Evolutionary conservation across 2,797 vertebrate species (phyloP).

Genomic region (Acrocephalus scirpaceus): DNA sequence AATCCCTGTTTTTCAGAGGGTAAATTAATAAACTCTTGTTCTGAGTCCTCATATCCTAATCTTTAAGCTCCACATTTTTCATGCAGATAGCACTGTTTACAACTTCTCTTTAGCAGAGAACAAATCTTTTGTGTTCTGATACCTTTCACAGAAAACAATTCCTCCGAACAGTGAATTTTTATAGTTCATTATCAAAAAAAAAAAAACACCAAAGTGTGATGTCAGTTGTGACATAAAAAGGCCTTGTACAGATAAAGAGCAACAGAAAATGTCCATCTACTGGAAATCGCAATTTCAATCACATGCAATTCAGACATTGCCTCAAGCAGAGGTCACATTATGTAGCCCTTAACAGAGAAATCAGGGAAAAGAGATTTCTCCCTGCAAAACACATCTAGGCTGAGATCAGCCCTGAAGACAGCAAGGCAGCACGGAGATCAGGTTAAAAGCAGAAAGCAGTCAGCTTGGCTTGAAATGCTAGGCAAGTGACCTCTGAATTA

Average conservation of each 20-base stretch:
- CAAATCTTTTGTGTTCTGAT: not conserved
- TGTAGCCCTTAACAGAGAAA: not conserved
- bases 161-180: not conserved
- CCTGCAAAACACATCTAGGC: rapidly evolving
- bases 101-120: not conserved
- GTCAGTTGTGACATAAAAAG: not conserved
- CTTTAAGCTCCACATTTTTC: not conserved
- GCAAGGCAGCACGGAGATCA: not conserved
- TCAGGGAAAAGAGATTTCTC: not conserved
- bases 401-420: not conserved
- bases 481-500: not conserved
- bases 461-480: not conserved
- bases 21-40: not conserved
- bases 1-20: not conserved
- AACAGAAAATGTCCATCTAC: not conserved
- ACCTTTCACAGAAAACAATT: not conserved
- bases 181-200: not conserved
- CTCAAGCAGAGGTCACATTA: not conserved
- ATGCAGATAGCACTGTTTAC: not conserved
- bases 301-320: not conserved
- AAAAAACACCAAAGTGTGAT: not conserved
- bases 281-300: not conserved
- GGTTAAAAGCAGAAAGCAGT: not conserved
- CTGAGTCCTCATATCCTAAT: not conserved
- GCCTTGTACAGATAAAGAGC: not conserved